Percentiles rank a stretch among this genome's conserved stretches.
These are phyloP conservation scores for Drosophila acutilabella DNA, from an alignment of 2,888 invertebrate genomes.

Conservation along the genomic window DNA sequence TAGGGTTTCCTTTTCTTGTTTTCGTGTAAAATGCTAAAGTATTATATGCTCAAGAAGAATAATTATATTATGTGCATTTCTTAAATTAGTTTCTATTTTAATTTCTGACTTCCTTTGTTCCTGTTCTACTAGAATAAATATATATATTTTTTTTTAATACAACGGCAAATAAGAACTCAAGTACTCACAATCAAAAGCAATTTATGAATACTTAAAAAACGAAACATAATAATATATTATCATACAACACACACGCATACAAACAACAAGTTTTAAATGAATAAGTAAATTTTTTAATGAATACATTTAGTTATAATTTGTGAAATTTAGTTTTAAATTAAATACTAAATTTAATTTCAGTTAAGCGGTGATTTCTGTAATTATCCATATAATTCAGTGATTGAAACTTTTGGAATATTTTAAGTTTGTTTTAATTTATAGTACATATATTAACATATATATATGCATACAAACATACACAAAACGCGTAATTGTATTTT, in stretches of 20 bases:
- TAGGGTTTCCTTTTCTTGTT: slow-evolving; percentile 16
- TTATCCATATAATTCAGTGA: slow-evolving; percentile 42
- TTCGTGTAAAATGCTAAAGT: slow-evolving; percentile 57
- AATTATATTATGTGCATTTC: slow-evolving; percentile 54
- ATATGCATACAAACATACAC: slow-evolving; percentile 11
- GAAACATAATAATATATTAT: slow-evolving; percentile 14
- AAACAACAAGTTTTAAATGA: slow-evolving; percentile 7
- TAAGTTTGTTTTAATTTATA: slow-evolving; percentile 60
- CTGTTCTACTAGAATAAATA: slow-evolving; percentile 9
- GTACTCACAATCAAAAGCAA: slow-evolving; percentile 65
- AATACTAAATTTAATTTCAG: slow-evolving; percentile 35
- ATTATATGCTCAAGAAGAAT: slow-evolving; percentile 73
- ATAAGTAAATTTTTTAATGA: slow-evolving; percentile 53
- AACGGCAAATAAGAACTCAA: slow-evolving; percentile 47
- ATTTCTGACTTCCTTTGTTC: slow-evolving; percentile 26
- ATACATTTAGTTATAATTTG: slow-evolving; percentile 60
- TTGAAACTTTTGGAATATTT: slow-evolving; percentile 42
- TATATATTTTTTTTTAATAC: slow-evolving; percentile 2
- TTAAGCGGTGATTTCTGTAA: slow-evolving; percentile 55
- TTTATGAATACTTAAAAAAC: slow-evolving; percentile 54
- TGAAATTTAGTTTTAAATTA: slow-evolving; percentile 53
- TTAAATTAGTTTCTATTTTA: slow-evolving; percentile 38
- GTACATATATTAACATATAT: slow-evolving; percentile 32
- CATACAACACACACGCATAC: slow-evolving; percentile 16
- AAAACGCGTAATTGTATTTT: slow-evolving; percentile 54